Evolutionary conservation across 2,888 invertebrate species (phyloP).

Genomic region (Lithophane socia): DNA sequence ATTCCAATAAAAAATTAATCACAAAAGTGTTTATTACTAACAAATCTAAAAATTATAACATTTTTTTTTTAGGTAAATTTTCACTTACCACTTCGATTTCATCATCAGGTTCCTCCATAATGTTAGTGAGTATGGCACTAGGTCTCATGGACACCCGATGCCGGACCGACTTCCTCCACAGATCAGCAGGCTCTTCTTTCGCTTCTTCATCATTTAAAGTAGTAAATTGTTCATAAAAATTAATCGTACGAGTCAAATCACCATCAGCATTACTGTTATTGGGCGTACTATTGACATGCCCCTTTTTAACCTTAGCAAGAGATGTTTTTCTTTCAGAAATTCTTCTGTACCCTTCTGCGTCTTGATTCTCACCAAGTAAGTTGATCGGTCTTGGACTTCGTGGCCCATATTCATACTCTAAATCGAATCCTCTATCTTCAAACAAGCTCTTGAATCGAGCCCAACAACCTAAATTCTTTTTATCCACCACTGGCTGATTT

Average conservation of each 20-base stretch:
- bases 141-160: conserved; percentile 85
- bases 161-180: conserved; percentile 75
- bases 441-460: conserved; percentile 83
- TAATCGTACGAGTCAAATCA: conserved; percentile 77
- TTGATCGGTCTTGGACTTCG: conserved; percentile 64
- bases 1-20: conserved; percentile 24
- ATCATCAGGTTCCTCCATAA: conserved; percentile 85
- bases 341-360: conserved; percentile 76
- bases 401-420: conserved; percentile 82
- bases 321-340: conserved; percentile 74
- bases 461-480: conserved; percentile 80
- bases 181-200: conserved; percentile 76
- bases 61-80: neutral
- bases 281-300: conserved; percentile 57
- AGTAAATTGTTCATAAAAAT: conserved; percentile 88
- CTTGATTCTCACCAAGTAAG: conserved; percentile 72
- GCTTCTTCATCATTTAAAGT: conserved; percentile 80
- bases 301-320: conserved; percentile 46
- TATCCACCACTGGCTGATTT: conserved; percentile 27
- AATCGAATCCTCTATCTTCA: conserved; percentile 86
- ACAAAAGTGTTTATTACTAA: neutral
- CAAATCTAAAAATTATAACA: neutral
- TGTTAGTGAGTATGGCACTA: conserved; percentile 84
- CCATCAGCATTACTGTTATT: conserved; percentile 69
- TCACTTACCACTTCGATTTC: conserved; percentile 84